phyloP scores from a whole-genome alignment of 2,888 invertebrate species.

The Lepidochitona cinerea region DNA sequence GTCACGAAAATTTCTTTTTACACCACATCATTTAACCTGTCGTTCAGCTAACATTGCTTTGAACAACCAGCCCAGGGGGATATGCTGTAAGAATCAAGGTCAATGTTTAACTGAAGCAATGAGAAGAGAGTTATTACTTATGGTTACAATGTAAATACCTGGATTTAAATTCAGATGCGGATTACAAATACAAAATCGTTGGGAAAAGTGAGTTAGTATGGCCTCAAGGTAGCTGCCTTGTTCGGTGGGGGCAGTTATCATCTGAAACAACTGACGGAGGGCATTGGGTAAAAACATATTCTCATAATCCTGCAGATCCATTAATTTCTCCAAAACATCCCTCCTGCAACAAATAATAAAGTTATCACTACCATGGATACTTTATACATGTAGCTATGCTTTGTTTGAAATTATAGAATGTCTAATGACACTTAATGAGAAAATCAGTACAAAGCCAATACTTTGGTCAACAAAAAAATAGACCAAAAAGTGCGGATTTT shows the following conservation, averaged over 20 bases:
- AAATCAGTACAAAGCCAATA: no score
- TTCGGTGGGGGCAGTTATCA: slow-evolving; percentile 71
- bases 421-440: not conserved
- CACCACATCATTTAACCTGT: no score
- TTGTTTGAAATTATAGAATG: not conserved
- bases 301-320: slow-evolving; percentile 71
- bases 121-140: no score
- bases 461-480: no score
- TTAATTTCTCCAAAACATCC: slow-evolving; percentile 67
- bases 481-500: no score
- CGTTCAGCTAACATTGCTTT: no score
- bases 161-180: slow-evolving; percentile 69
- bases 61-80: no score
- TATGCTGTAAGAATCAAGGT: no score
- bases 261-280: slow-evolving; percentile 71
- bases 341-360: slow-evolving; percentile 46
- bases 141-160: slow-evolving; percentile 58
- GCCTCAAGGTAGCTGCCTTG: slow-evolving; percentile 70
- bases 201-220: slow-evolving; percentile 72
- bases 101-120: no score
- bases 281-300: slow-evolving; percentile 73
- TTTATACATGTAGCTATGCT: not conserved
- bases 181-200: slow-evolving; percentile 72
- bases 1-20: no score
- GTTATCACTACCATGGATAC: no score